These are phyloP conservation scores for Pyrrhura leucotis DNA, from an alignment of 2,797 vertebrate species.

Conservation along the genomic window DNA sequence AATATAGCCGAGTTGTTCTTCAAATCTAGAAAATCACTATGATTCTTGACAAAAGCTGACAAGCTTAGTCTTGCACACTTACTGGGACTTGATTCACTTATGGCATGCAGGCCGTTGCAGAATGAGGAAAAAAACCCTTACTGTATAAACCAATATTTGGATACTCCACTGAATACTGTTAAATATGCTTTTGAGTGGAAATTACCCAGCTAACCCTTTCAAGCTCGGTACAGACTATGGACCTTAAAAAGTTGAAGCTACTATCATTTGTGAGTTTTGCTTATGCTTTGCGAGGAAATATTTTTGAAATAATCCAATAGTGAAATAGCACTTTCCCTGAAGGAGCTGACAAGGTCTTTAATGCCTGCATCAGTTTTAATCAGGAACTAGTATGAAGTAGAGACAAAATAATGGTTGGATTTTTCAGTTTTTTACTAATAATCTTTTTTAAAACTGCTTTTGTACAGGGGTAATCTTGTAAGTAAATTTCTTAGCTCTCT, in stretches of 20 bases:
- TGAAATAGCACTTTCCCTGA: neutral
- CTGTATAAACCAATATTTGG: neutral
- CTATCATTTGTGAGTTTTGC: neutral
- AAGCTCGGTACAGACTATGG: neutral
- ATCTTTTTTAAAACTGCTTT: neutral
- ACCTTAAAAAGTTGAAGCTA: neutral
- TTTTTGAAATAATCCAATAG: neutral
- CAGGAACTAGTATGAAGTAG: neutral
- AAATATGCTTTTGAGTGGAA: neutral
- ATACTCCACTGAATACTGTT: neutral
- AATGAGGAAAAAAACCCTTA: fast-evolving
- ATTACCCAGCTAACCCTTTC: neutral
- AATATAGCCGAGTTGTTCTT: neutral
- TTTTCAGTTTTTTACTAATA: neutral
- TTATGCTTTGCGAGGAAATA: neutral
- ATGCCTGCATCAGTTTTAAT: neutral
- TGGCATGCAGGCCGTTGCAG: neutral
- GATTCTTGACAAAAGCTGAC: neutral
- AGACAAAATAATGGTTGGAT: neutral
- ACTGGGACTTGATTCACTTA: neutral
- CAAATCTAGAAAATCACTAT: neutral
- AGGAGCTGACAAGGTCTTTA: neutral
- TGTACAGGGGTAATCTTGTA: neutral
- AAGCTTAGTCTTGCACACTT: neutral
- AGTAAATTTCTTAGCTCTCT: neutral